A percentile compares a stretch with the other conserved stretches of the same genome.
Conservation (phyloP, 2,113 vertebrate genomes). For the Petromus typicus region DNA sequence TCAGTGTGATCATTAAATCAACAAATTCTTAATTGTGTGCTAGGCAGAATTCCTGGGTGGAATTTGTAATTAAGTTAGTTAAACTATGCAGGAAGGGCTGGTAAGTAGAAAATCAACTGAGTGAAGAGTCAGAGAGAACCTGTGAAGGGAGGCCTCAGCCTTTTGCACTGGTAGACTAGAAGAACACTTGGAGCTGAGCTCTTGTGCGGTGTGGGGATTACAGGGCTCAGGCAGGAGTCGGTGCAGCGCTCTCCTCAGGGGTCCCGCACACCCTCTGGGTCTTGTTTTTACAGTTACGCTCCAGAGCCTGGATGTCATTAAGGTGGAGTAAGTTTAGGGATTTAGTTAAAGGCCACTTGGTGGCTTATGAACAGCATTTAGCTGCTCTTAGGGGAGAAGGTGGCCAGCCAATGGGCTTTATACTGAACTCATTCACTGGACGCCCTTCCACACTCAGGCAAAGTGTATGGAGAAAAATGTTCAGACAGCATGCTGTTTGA, state of each 20-base stretch:
- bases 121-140: neutral
- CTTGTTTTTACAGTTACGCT: neutral
- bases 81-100: neutral
- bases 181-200: neutral
- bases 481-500: neutral
- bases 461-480: neutral
- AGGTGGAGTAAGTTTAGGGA: neutral
- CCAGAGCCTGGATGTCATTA: neutral
- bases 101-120: conserved; percentile 7
- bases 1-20: neutral
- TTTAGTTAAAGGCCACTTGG: neutral
- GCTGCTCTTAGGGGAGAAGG: neutral
- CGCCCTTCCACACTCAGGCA: neutral
- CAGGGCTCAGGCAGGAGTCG: neutral
- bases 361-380: neutral
- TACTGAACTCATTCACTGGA: neutral
- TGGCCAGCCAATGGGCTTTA: neutral
- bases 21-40: neutral
- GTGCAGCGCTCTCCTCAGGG: neutral
- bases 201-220: neutral
- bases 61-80: neutral
- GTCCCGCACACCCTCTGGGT: neutral
- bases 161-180: neutral
- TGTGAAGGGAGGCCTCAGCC: neutral
- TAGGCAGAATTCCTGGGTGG: neutral